Evolutionary conservation across 2,888 invertebrate species (phyloP), one percentile per base, ranked within the genome.

Genomic region (Gortyna flavago): DNA sequence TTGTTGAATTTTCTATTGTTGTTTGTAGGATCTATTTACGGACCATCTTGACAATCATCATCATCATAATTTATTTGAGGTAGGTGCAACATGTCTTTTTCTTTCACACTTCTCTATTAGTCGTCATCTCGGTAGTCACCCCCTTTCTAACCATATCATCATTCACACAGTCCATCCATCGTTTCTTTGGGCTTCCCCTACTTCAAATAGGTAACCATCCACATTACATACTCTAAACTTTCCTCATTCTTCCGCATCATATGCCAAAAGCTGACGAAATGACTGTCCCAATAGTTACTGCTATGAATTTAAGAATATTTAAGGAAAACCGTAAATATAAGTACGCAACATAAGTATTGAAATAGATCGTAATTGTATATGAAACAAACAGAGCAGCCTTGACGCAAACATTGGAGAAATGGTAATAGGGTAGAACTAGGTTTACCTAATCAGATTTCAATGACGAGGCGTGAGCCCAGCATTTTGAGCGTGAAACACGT

Each of bases 341-440:
- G n/a, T n/a, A n/a, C n/a, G 21, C 21, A 21, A 48, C 59, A 5
- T 62, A 65, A 64, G 79, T 80, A 82, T 85, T 87, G 75, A 81
- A 85, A 85, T 87, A 75, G 78, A 88, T 87, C 87, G 80, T 83
- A 87, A 85, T 85, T 84, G 81, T 85, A 85, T 80, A 85, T 83
- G 77, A 62, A 79, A 85, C 86, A 81, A 83, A 84, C 74, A 82
- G 59, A 62, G 59, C 70, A 91, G 89, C 95, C 95, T 95, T 95
- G 93, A 70, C 65, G 65, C 61, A 81, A 92, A 89, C 94, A 94
- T 93, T 94, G 94, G 92, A 84, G 87, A 87, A 88, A 95, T 95
- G 94, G 88, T 93, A 95, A 95, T 94, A 18, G 76, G 77, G 81
- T 83, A 83, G 91, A 95, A 93, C 93, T 95, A 92, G 95, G 93